Percentiles rank a stretch among this genome's conserved stretches.
phyloP scores from a whole-genome alignment of 2,113 vertebrate species.

The Cyprinus carpio region DNA sequence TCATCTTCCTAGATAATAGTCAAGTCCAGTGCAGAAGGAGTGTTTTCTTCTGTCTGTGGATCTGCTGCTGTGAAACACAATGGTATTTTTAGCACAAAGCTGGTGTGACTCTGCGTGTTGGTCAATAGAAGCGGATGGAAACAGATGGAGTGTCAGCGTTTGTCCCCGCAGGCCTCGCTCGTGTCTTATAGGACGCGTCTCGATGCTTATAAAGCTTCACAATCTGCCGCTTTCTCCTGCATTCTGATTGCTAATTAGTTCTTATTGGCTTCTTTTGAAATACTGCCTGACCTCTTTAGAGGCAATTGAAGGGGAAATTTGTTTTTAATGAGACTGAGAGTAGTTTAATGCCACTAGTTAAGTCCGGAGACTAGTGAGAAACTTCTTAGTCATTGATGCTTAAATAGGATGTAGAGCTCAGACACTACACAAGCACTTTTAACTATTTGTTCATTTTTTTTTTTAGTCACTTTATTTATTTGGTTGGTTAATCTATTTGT shows the following conservation, averaged over 20 bases:
- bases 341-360: slow-evolving; percentile 41
- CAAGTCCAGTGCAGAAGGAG: not conserved
- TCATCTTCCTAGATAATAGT: not conserved
- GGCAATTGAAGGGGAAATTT: slow-evolving; percentile 42
- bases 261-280: slow-evolving; percentile 44
- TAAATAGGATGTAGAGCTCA: not conserved
- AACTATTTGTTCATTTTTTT: not conserved
- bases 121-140: not conserved
- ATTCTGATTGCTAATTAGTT: slow-evolving; percentile 17
- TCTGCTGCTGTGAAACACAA: not conserved
- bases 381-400: not conserved
- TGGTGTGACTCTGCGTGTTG: not conserved
- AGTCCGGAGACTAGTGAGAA: not conserved
- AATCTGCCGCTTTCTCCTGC: not conserved
- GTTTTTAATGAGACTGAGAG: slow-evolving; percentile 51
- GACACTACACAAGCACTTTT: not conserved
- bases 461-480: not conserved
- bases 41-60: not conserved
- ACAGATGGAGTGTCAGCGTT: not conserved
- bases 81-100: not conserved
- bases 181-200: not conserved
- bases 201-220: not conserved
- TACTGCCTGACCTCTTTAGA: slow-evolving; percentile 33
- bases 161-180: not conserved
- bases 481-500: not conserved